Conservation (phyloP, 2,113 vertebrate genomes). For the Ptychochromis oligacanthus region DNA sequence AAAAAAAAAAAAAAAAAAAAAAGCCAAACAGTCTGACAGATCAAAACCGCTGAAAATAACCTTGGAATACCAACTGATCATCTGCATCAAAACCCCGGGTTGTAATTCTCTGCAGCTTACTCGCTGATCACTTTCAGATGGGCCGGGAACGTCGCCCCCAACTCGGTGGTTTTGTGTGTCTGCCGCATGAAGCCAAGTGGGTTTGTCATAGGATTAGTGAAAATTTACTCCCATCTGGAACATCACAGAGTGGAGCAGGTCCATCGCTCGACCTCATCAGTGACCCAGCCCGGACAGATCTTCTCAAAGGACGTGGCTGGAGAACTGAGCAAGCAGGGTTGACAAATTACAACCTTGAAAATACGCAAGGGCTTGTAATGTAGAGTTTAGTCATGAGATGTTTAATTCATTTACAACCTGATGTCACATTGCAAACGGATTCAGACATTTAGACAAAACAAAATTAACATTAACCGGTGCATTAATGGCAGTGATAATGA, state of each 20-base stretch:
- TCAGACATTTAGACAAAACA: background rate
- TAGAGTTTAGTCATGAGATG: background rate
- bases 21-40: constrained; percentile 1
- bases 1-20: background rate
- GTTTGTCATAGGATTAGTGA: constrained; percentile 49
- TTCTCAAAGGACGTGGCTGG: background rate
- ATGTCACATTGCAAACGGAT: background rate
- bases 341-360: constrained; percentile 32
- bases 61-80: background rate
- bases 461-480: background rate
- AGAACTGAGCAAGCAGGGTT: background rate
- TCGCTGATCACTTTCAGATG: constrained; percentile 56
- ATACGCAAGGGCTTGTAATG: background rate
- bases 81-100: constrained; percentile 7
- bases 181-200: constrained; percentile 10
- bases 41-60: constrained; percentile 26
- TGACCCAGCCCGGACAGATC: constrained; percentile 25
- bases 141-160: background rate
- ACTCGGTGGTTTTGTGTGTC: background rate
- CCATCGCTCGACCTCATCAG: constrained; percentile 9
- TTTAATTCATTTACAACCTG: background rate
- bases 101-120: constrained; percentile 11
- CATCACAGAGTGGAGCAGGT: background rate
- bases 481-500: background rate
- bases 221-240: constrained; percentile 50